Percentiles rank a stretch among this genome's conserved stretches.
Evolutionary conservation across 2,888 invertebrate genomes (phyloP).

Genomic region (Coleophora deauratella): DNA sequence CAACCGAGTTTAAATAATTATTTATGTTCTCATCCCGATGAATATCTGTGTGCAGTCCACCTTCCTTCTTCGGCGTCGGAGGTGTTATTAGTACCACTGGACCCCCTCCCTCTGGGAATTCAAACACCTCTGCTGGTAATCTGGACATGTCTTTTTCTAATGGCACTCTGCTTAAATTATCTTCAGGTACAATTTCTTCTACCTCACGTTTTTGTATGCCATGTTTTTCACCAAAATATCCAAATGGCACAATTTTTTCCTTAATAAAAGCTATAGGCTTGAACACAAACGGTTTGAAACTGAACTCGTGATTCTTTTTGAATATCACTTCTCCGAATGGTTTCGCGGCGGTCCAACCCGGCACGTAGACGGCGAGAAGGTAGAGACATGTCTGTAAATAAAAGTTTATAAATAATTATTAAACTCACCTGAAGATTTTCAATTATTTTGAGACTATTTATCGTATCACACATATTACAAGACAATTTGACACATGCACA

Average conservation of each 20-base stretch:
- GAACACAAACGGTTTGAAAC: constrained; percentile 30
- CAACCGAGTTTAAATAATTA: constrained; percentile 18
- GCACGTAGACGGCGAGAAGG: constrained; percentile 19
- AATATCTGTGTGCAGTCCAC: constrained; percentile 24
- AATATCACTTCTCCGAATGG: constrained; percentile 32
- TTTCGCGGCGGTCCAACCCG: constrained; percentile 15
- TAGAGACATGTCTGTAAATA: constrained; percentile 21
- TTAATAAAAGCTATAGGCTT: constrained; percentile 35
- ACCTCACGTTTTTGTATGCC: constrained; percentile 25
- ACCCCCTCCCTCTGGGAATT: neutral
- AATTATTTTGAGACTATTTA: too few species aligned
- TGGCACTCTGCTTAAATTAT: too few species aligned
- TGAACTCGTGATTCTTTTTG: constrained; percentile 35
- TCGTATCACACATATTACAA: too few species aligned
- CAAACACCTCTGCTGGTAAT: constrained; percentile 1
- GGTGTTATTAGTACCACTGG: constrained; percentile 19
- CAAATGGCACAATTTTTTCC: constrained; percentile 42
- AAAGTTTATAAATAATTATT: neutral
- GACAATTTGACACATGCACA: too few species aligned
- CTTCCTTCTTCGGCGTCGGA: constrained; percentile 6
- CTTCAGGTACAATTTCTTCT: constrained; percentile 2
- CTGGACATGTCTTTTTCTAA: neutral
- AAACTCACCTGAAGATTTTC: neutral
- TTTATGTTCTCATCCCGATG: constrained; percentile 18
- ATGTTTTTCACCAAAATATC: constrained; percentile 30